These are phyloP conservation scores for Hirudo medicinalis DNA, from an alignment of 1,140 invertebrate genomes.

Conservation along the genomic window DNA sequence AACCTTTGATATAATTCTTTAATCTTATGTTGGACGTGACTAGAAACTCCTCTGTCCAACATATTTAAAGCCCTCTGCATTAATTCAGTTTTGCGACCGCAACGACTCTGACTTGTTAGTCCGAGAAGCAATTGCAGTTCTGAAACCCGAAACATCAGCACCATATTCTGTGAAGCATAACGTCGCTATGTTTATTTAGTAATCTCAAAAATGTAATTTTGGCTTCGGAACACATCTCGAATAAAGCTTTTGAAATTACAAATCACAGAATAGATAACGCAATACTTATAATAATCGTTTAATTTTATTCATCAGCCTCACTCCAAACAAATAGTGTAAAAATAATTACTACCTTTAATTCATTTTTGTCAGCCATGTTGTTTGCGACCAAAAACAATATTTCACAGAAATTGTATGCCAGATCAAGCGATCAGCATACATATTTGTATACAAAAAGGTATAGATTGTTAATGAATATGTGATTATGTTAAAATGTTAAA, in stretches of 20 bases:
- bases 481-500: no score
- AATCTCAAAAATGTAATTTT: no score
- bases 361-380: slow-evolving; percentile 12
- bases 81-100: slow-evolving; percentile 71
- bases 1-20: slow-evolving; percentile 57
- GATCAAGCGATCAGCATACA: no score
- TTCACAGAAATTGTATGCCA: no score
- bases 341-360: slow-evolving; percentile 9
- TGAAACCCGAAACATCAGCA: slow-evolving; percentile 67
- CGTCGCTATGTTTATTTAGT: no score
- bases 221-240: no score
- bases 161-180: slow-evolving; percentile 48
- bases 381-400: not conserved
- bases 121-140: slow-evolving; percentile 69
- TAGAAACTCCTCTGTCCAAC: slow-evolving; percentile 56
- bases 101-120: slow-evolving; percentile 69
- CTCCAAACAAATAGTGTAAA: not conserved
- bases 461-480: no score
- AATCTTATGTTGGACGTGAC: slow-evolving; percentile 62
- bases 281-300: not conserved
- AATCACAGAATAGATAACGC: not conserved
- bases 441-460: no score
- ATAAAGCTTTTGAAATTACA: not conserved
- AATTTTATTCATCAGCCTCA: not conserved
- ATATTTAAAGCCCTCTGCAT: slow-evolving; percentile 60